Conservation (phyloP, 1,140 invertebrate genomes). For the Ganaspis sp. region DNA sequence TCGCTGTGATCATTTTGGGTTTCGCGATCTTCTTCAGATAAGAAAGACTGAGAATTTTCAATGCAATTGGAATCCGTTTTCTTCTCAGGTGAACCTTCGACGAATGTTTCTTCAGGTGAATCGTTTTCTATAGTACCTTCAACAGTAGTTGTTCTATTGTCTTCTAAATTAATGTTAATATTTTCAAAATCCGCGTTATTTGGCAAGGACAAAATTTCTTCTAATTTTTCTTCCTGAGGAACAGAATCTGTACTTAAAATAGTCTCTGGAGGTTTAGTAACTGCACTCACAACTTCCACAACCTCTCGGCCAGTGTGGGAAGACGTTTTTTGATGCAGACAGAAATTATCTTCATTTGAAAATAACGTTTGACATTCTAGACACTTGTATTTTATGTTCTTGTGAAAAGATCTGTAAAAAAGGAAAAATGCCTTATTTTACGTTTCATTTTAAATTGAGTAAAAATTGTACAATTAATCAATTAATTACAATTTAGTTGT, state of each 20-base stretch:
- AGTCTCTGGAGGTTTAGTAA: not conserved
- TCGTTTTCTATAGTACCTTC: not conserved
- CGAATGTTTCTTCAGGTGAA: not conserved
- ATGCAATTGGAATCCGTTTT: slow-evolving; percentile 67
- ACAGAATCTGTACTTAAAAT: not conserved
- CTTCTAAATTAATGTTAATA: not conserved
- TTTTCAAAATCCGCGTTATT: not conserved
- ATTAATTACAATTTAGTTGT: not conserved
- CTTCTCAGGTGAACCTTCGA: slow-evolving; percentile 26
- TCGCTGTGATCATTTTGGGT: slow-evolving; percentile 78
- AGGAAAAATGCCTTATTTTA: too few relatives aligned
- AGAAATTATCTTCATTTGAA: slow-evolving; percentile 72
- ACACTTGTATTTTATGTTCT: slow-evolving; percentile 77
- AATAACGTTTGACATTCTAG: slow-evolving; percentile 73
- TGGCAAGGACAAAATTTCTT: not conserved
- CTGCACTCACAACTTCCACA: slow-evolving; percentile 55
- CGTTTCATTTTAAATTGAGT: too few relatives aligned
- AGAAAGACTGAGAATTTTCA: slow-evolving; percentile 78
- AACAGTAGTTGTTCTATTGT: slow-evolving; percentile 7
- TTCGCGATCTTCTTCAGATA: slow-evolving; percentile 77
- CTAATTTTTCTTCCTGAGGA: not conserved
- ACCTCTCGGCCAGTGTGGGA: slow-evolving; percentile 74
- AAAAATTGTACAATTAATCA: too few relatives aligned
- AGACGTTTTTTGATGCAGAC: slow-evolving; percentile 76
- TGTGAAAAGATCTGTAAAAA: slow-evolving; percentile 68